phyloP scores from a whole-genome alignment of 2,888 invertebrate genomes.

The Trissonchulus latispiculum region DNA sequence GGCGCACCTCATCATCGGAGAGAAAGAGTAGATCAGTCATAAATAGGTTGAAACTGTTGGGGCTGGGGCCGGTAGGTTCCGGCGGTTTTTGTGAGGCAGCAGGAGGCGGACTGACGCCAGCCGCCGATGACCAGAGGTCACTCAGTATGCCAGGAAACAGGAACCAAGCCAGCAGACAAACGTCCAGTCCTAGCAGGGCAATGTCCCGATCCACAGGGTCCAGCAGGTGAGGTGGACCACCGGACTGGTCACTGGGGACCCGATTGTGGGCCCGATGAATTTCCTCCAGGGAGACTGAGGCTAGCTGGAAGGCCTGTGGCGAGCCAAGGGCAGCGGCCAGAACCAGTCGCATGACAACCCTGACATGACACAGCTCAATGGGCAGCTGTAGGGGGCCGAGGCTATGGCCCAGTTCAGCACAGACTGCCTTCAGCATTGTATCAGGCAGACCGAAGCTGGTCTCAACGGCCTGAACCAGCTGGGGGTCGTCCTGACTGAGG shows the following conservation, averaged over 20 bases:
- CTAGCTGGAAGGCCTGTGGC: conserved; percentile 55
- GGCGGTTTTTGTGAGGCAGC: too few species aligned
- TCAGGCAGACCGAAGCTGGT: not conserved
- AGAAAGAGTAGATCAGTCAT: conserved; percentile 10
- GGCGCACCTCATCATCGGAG: not conserved
- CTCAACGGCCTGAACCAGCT: not conserved
- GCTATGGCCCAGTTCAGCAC: not conserved
- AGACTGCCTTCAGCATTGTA: not conserved
- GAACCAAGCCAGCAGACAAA: not conserved
- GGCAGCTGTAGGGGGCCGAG: not conserved
- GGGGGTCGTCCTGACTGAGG: not conserved
- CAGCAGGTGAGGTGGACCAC: too few species aligned
- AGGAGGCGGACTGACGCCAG: not conserved
- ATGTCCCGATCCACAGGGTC: not conserved
- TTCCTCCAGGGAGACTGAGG: conserved; percentile 55
- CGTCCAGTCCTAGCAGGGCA: not conserved
- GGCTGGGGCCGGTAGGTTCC: not conserved
- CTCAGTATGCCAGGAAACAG: not conserved
- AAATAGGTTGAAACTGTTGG: not conserved
- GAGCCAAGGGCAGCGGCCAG: conserved; percentile 68
- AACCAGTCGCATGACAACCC: conserved; percentile 63
- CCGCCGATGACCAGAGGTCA: not conserved
- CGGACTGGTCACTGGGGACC: not conserved
- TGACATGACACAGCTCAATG: conserved; percentile 47
- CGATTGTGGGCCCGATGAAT: conserved; percentile 55